Evolutionary conservation across 2,888 invertebrate species (phyloP), one percentile per base, ranked within the genome.

Genomic region (Enchytraeus crypticus): DNA sequence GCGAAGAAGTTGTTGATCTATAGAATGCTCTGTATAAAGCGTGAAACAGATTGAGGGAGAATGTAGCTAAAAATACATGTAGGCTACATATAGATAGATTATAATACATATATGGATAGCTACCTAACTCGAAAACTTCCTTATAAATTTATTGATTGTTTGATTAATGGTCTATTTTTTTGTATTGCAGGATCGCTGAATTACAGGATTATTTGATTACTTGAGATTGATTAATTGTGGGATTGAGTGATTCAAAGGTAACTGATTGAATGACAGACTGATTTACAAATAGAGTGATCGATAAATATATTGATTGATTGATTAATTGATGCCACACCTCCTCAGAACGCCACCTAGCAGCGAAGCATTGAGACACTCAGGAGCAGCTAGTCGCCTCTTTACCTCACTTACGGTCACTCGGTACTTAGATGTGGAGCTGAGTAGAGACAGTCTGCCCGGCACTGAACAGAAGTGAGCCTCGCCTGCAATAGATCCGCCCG

Each of bases 391-490:
- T 71, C 98, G 84, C 76, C 97, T 85, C 82, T 96, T 96, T 63
- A 98, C 96, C 83, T 98, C 98, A 11, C 95, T 97, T 62, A 98
- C 93, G 51, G 97, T 98, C 74, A 98, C 98, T 27, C 97, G 97
- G 86, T 98, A 98, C 85, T 98, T 98, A 82, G 95, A 96, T 74
- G 98, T 98, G 73, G 95, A 95, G 70, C 92, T 93, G 72, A 98
- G 86, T 66, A 98, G 86, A 61, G 95, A 95, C 72, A 98, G 86
- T 60, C 93, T 85, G 46, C 98, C 97, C 43, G 98, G 97, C 59
- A 97, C 97, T 56, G 77, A 76, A 83, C 96, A 97, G 85, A 97
- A 97, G 69, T 97, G 92, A 82, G 96, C 96, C 78, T 89, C 89
- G 27, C 93, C 92, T 30, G 81, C 78, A 67, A 80, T 80, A 34